phyloP scores from a whole-genome alignment of 2,113 vertebrate genomes.

The Hippocampus abdominalis region DNA sequence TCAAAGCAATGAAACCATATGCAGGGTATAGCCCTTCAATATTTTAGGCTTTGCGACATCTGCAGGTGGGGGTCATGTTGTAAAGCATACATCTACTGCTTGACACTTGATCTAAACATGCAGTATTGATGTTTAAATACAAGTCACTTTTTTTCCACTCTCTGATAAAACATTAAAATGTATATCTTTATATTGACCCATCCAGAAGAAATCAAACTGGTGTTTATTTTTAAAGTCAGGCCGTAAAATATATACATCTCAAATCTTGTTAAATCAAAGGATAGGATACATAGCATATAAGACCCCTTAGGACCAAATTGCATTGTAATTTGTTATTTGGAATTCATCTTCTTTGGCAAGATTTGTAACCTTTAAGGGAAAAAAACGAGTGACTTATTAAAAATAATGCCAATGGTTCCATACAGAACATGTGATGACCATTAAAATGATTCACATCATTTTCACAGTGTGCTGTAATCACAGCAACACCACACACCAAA shows the following conservation, averaged over 20 bases:
- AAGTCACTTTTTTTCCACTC: slow-evolving; percentile 24
- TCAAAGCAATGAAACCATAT: slow-evolving; percentile 46
- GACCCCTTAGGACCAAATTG: not conserved
- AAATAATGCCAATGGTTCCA: not conserved
- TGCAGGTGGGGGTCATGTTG: slow-evolving; percentile 22
- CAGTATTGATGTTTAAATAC: slow-evolving; percentile 22
- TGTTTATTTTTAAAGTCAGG: not conserved
- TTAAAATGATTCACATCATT: slow-evolving; percentile 1
- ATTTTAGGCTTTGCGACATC: slow-evolving; percentile 18
- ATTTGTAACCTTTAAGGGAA: not conserved
- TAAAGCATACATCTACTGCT: slow-evolving; percentile 28
- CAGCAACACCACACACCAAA: not conserved
- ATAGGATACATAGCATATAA: not conserved
- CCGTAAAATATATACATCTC: not conserved
- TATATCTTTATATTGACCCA: not conserved
- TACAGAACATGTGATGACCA: slow-evolving; percentile 2
- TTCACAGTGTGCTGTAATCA: not conserved
- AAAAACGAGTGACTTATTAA: not conserved
- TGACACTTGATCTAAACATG: slow-evolving; percentile 24
- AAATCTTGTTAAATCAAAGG: not conserved
- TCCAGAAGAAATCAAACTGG: not conserved
- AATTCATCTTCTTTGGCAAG: not conserved
- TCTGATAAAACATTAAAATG: slow-evolving; percentile 24
- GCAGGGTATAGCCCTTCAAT: slow-evolving; percentile 15
- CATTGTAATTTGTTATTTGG: not conserved